Percentiles rank a stretch among this genome's conserved stretches.
These are phyloP conservation scores for Heloderma charlesbogerti DNA, from an alignment of 2,113 vertebrate species.

Conservation along the genomic window DNA sequence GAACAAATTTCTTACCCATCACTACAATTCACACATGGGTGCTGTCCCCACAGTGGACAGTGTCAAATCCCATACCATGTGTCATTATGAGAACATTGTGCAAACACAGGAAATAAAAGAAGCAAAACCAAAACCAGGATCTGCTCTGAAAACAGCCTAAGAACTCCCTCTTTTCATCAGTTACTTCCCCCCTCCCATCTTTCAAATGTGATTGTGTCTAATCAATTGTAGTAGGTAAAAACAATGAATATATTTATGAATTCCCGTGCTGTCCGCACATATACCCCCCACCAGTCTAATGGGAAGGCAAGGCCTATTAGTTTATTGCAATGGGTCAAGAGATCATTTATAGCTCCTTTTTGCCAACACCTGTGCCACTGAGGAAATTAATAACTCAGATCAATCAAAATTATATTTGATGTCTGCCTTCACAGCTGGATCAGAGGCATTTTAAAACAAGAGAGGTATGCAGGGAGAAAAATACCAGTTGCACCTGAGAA, in stretches of 20 bases:
- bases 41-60: no score
- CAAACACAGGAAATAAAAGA: neutral
- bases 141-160: slow-evolving; percentile 27
- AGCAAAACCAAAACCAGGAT: slow-evolving; percentile 42
- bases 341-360: slow-evolving; percentile 64
- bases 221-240: slow-evolving; percentile 73
- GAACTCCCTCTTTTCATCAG: slow-evolving; percentile 33
- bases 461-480: neutral
- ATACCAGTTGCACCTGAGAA: neutral
- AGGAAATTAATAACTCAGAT: slow-evolving; percentile 72
- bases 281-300: slow-evolving; percentile 32
- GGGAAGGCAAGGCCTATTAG: slow-evolving; percentile 66
- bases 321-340: slow-evolving; percentile 73
- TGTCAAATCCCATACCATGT: neutral
- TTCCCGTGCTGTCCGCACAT: neutral
- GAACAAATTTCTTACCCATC: no score
- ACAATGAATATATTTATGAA: slow-evolving; percentile 77
- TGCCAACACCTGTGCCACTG: slow-evolving; percentile 68
- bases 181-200: slow-evolving; percentile 40
- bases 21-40: neutral
- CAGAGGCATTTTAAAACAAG: neutral
- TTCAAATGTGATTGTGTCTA: slow-evolving; percentile 58
- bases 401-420: slow-evolving; percentile 68
- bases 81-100: neutral
- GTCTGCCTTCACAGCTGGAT: slow-evolving; percentile 51